A percentile compares a stretch with the other conserved stretches of the same genome.
phyloP scores from a whole-genome alignment of 2,113 vertebrate species.

The Salvator merianae region DNA sequence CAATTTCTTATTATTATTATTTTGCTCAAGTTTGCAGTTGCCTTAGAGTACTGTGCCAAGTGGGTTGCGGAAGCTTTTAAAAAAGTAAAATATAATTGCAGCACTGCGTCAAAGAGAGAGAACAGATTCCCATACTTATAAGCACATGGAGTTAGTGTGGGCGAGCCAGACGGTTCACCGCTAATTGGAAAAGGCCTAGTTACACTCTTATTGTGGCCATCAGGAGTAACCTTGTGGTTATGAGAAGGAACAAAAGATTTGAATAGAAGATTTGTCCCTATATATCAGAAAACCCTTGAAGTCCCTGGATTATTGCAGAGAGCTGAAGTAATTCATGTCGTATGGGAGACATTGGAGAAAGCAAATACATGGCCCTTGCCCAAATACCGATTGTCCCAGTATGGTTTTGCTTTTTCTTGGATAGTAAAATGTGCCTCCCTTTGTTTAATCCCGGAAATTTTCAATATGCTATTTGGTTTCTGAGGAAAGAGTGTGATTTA shows the following conservation, averaged over 20 bases:
- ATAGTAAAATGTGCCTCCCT: too few species aligned
- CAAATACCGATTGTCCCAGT: not conserved
- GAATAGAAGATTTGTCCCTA: slow-evolving; percentile 14
- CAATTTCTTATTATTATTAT: slow-evolving; percentile 2
- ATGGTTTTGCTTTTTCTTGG: too few species aligned
- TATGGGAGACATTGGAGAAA: not conserved
- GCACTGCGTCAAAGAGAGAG: not conserved
- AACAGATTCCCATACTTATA: slow-evolving; percentile 12
- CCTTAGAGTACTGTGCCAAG: not conserved
- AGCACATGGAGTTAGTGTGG: slow-evolving; percentile 14
- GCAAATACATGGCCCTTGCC: not conserved
- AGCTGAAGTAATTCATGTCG: not conserved
- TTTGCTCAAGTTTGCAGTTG: not conserved
- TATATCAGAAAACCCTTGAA: slow-evolving; percentile 1
- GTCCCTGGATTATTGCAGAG: not conserved
- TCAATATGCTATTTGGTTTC: too few species aligned
- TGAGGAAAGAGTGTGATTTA: too few species aligned
- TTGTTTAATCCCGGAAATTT: too few species aligned
- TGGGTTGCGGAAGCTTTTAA: not conserved
- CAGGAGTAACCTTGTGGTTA: slow-evolving; percentile 13
- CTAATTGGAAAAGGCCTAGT: slow-evolving; percentile 23
- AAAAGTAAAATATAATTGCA: slow-evolving; percentile 17
- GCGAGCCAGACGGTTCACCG: slow-evolving; percentile 6
- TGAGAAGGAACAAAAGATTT: slow-evolving; percentile 20
- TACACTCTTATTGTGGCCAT: slow-evolving; percentile 17